Evolutionary conservation across 2,797 vertebrate genomes (phyloP), one percentile per base, ranked within the genome.

Genomic region (Pitangus sulphuratus): DNA sequence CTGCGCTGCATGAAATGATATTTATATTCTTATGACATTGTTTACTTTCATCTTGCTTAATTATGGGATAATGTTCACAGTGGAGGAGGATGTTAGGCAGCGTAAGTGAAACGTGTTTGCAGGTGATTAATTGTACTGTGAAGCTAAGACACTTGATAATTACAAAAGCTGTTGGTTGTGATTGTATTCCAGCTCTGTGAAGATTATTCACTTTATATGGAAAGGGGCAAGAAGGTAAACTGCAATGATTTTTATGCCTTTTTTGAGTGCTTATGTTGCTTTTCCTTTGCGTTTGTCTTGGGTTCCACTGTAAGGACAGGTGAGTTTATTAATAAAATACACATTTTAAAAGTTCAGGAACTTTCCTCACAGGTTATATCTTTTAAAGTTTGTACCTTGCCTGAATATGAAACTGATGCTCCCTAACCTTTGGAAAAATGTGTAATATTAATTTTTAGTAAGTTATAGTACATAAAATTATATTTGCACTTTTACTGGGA

Each of bases 31-130:
- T 90, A 47, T 94, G 93, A 89, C 65, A 88, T 69, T 96, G 86
- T 97, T 98, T 98, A 82, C 62, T 97, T 95, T 95, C 79, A 62
- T 97, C 94, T 91, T 95, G 84, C 58, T 97, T 97, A 97, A 97
- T 97, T 97, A 90, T 82, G 80, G 61, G 83, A 75, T 94, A 75
- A 68, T 78, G 14, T 40, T 97, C 77, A 72, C 87, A 66, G 68
- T 39, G 54, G 93, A 95, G 83, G 85, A 94, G 44, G 84, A 24
- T 39, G 47, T 85, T 58, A 96, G 64, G 64, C 83, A 90, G 69
- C 87, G 90, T 96, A 66, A 90, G 66, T 87, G 90, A 96, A 66
- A 94, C 61, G 70, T 81, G 31, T 90, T 97, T 95, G 72, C 79
- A 81, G 91, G 71, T 96, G 87, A 97, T 95, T 95, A 89, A 89